These are phyloP conservation scores for Lottia gigantea DNA, from an alignment of 2,888 invertebrate species.

Conservation along the genomic window DNA sequence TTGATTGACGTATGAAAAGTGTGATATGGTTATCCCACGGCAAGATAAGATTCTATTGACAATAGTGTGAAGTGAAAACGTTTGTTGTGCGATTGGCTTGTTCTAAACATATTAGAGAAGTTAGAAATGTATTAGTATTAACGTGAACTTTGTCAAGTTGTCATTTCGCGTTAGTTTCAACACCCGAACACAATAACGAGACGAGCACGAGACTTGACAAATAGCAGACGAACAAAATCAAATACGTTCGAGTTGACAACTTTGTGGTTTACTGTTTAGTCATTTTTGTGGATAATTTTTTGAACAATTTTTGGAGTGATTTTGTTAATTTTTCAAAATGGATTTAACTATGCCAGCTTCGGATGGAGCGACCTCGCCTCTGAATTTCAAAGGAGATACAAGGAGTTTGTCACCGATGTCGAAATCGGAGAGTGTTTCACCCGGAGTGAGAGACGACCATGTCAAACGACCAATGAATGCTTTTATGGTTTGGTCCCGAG, in stretches of 20 bases:
- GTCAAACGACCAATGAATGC: constrained; percentile 99
- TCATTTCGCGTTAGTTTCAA: not conserved
- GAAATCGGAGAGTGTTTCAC: constrained; percentile 4
- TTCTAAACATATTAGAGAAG: not conserved
- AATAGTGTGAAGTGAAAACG: not conserved
- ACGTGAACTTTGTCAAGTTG: constrained; percentile 2
- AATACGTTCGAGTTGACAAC: constrained; percentile 1
- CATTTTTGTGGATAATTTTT: not conserved
- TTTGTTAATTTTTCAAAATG: not conserved
- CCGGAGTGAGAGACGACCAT: constrained; percentile 71
- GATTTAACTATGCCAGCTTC: not conserved
- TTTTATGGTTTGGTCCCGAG: constrained; percentile 96
- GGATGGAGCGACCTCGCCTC: not conserved
- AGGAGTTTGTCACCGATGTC: not conserved
- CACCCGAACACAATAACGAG: constrained; percentile 10
- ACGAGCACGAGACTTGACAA: constrained; percentile 2
- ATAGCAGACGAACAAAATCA: constrained; percentile 1
- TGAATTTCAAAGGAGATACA: not conserved
- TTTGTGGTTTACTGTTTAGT: too few species aligned
- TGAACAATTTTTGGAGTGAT: not conserved
- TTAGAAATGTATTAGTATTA: constrained; percentile 5
- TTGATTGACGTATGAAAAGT: not conserved
- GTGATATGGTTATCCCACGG: not conserved
- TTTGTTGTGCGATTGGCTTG: constrained; percentile 8
- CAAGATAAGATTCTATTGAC: not conserved